These are phyloP conservation scores for Poecilia gillii DNA, from an alignment of 2,797 vertebrate genomes.

Conservation along the genomic window DNA sequence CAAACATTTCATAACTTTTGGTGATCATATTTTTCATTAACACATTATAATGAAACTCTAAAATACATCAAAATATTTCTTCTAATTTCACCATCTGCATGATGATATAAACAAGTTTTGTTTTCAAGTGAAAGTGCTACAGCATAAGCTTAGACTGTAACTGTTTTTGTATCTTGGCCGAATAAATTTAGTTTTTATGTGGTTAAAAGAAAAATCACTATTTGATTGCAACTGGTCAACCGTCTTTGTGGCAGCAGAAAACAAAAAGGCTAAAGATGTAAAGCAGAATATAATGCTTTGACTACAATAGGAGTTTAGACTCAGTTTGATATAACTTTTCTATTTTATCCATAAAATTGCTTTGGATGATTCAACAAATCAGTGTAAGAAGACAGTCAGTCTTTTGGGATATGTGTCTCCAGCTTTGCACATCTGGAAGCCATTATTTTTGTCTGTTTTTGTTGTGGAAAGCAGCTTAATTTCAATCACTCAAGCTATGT, in stretches of 20 bases:
- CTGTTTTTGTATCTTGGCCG: not conserved
- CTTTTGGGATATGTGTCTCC: not conserved
- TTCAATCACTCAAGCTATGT: not conserved
- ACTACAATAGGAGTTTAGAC: not conserved
- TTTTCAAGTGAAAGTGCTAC: not conserved
- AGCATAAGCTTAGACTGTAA: not conserved
- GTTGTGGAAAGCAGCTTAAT: not conserved
- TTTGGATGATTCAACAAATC: not conserved
- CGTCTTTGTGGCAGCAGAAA: not conserved
- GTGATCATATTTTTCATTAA: not conserved
- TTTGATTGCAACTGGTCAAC: not conserved
- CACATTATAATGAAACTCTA: not conserved
- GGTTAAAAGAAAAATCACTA: not conserved
- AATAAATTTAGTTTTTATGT: not conserved
- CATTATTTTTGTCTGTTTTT: not conserved
- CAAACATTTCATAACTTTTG: not conserved
- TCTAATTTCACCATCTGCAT: not conserved
- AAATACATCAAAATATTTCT: not conserved
- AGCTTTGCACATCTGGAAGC: not conserved
- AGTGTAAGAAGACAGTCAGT: not conserved
- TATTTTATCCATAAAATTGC: not conserved
- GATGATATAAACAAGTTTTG: not conserved
- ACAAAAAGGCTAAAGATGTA: not conserved
- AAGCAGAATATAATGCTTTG: not conserved
- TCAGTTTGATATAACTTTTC: not conserved